Evolutionary conservation across 2,888 invertebrate species (phyloP).

Genomic region (Coecobrya sp.): DNA sequence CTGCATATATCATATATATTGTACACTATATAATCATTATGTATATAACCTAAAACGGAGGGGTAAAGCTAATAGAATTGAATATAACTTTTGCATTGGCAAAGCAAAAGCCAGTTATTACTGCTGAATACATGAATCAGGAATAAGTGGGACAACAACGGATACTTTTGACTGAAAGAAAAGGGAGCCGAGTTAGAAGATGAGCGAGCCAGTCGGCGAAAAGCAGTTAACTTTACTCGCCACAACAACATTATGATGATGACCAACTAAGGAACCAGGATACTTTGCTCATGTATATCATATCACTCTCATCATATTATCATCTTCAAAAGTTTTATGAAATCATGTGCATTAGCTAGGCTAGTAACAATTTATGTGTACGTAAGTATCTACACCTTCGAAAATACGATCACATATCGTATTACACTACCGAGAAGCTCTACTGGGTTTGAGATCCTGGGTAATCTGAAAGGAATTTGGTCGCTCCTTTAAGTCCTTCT

Average conservation of each 20-base stretch:
- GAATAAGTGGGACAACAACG: conserved; percentile 80
- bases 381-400: neutral
- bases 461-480: conserved; percentile 81
- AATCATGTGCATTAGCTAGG: conserved; percentile 36
- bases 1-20: neutral
- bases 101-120: conserved; percentile 48
- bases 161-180: conserved; percentile 75
- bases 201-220: conserved; percentile 56
- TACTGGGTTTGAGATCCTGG: conserved; percentile 56
- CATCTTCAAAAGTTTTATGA: conserved; percentile 54
- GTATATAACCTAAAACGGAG: too few species aligned
- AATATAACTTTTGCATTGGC: conserved; percentile 33
- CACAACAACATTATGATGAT: conserved; percentile 61
- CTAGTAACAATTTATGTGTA: conserved; percentile 7
- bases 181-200: conserved; percentile 68
- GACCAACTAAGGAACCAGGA: conserved; percentile 65
- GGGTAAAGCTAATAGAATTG: conserved; percentile 68
- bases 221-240: conserved; percentile 73
- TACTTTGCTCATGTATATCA: conserved; percentile 31
- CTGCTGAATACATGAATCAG: conserved; percentile 76
- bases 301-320: conserved; percentile 49
- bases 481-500: conserved; percentile 74
- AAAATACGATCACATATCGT: conserved; percentile 16
- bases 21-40: too few species aligned
- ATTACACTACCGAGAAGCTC: conserved; percentile 26